Percentiles rank a stretch among this genome's conserved stretches.
These are phyloP conservation scores for Trichonephila clavipes DNA, from an alignment of 1,140 invertebrate genomes.

Conservation along the genomic window DNA sequence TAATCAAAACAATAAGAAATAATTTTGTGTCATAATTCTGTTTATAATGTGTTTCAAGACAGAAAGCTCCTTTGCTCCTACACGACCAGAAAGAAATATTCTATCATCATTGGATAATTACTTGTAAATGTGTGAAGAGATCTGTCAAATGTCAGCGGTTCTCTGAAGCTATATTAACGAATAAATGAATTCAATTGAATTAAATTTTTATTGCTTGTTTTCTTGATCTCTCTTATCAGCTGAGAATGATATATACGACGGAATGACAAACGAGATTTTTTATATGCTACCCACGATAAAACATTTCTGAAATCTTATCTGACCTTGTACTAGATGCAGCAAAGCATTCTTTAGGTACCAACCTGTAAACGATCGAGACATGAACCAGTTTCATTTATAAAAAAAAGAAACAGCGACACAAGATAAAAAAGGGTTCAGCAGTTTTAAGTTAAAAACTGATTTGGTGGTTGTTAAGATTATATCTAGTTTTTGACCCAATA, in stretches of 20 bases:
- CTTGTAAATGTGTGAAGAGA: no score
- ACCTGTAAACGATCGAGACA: slow-evolving; percentile 12
- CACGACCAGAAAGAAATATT: no score
- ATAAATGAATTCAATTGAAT: no score
- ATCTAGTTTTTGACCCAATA: background rate
- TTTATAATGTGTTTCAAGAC: no score
- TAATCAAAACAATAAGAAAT: no score
- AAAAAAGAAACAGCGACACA: background rate
- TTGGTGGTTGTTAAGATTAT: background rate
- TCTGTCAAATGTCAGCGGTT: no score
- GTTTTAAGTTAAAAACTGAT: slow-evolving; percentile 13
- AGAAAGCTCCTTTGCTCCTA: no score
- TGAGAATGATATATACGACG: background rate
- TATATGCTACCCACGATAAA: slow-evolving; percentile 30
- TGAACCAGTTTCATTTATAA: slow-evolving; percentile 27
- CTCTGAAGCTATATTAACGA: no score
- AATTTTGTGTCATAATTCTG: no score
- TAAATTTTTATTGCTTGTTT: no score
- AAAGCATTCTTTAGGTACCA: background rate
- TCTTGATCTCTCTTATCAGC: background rate
- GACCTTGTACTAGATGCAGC: background rate
- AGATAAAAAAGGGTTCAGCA: background rate
- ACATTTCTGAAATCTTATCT: background rate
- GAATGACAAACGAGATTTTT: background rate
- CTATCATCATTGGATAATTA: no score